These are phyloP conservation scores for Agapornis roseicollis DNA, from an alignment of 2,113 vertebrate genomes.

Conservation along the genomic window DNA sequence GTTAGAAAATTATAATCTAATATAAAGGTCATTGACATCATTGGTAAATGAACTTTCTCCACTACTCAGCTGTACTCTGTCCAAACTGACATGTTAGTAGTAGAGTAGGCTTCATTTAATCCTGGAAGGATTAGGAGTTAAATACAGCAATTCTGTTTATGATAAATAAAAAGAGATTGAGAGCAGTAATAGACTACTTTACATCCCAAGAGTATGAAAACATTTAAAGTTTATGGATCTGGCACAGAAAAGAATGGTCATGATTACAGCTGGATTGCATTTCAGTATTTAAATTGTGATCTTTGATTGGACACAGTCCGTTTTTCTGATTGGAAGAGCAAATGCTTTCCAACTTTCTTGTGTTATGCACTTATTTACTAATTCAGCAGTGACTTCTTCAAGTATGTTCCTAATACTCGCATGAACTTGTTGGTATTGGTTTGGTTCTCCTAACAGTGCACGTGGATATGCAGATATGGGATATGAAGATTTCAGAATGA, in stretches of 20 bases:
- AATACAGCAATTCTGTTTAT: neutral
- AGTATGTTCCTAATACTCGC: neutral
- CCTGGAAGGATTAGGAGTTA: neutral
- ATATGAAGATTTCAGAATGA: neutral
- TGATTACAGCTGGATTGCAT: constrained; percentile 31
- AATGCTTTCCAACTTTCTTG: neutral
- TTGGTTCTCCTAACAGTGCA: neutral
- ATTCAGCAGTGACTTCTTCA: neutral
- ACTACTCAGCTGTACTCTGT: neutral
- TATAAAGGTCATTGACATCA: constrained; percentile 7
- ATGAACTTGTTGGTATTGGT: neutral
- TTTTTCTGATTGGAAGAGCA: constrained; percentile 6
- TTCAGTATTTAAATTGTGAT: constrained; percentile 13
- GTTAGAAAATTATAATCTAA: constrained; percentile 16
- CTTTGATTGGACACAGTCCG: neutral
- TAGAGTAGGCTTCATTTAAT: neutral
- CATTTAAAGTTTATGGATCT: constrained; percentile 34
- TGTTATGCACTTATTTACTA: neutral
- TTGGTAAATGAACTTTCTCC: neutral
- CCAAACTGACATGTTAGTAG: neutral
- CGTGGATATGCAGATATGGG: neutral
- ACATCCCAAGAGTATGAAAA: neutral
- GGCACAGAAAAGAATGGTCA: neutral
- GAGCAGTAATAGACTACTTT: neutral
- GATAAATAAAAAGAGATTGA: constrained; percentile 29